Conservation (phyloP, 2,888 invertebrate species). For the Coenonympha glycerion region DNA sequence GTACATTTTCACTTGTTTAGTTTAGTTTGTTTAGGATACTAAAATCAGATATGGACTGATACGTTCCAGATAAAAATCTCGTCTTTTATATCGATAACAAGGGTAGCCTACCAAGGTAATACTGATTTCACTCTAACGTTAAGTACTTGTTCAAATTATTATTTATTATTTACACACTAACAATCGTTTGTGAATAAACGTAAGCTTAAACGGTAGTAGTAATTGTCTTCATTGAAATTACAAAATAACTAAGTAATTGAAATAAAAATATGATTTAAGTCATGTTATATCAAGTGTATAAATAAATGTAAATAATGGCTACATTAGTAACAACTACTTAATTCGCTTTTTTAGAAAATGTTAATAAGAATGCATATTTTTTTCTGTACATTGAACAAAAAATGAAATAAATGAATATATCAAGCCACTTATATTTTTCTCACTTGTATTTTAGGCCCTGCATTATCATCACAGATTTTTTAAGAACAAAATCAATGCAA, state of each 20-base stretch:
- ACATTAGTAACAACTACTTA: no score
- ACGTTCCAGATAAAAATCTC: conserved; percentile 42
- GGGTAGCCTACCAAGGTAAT: conserved; percentile 58
- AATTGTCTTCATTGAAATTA: conserved; percentile 8
- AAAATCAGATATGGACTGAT: conserved; percentile 54
- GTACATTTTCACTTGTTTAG: conserved; percentile 50
- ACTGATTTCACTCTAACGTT: conserved; percentile 60
- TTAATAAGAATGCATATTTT: no score
- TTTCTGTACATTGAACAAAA: no score
- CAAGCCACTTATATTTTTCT: no score
- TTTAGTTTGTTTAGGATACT: conserved; percentile 35
- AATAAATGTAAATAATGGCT: no score
- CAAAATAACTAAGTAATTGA: conserved; percentile 9
- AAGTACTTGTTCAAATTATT: conserved; percentile 39
- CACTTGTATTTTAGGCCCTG: no score
- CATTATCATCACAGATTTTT: no score
- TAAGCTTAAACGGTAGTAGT: conserved; percentile 4
- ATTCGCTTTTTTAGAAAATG: no score
- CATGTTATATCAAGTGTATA: no score
- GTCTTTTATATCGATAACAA: conserved; percentile 65
- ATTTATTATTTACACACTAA: conserved; percentile 37
- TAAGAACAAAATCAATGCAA: no score
- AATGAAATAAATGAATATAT: no score
- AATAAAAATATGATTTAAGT: conserved; percentile 14
- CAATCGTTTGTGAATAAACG: conserved; percentile 50